Evolutionary conservation across 1,140 invertebrate genomes (phyloP), one percentile per base, ranked within the genome.

Genomic region (Paraescarpia echinospica): DNA sequence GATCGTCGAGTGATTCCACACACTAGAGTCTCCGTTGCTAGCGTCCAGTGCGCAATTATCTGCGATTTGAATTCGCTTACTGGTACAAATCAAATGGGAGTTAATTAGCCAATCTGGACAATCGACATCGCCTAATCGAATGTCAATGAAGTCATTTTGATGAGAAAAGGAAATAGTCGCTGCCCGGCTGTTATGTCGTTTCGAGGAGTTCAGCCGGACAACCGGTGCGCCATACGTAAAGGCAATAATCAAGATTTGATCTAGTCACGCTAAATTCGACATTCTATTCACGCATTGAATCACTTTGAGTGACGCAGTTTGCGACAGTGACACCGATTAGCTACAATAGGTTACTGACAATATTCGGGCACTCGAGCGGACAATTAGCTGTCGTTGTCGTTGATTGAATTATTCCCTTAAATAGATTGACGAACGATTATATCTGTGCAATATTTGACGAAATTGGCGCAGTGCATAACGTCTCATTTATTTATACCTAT

Each of bases 371-470:
- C 12, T 77, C 8, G 22, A 77, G 59, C 59, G 22, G 27, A 77
- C 59, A 77, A 31, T 77, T 77, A 77, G 0, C 59, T 77, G 59
- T 77, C 59, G 59, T 77, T 77, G 59, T 77, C 59, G 59, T 18
- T 77, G 59, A 77, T 77, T 77, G 59, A 77, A 77, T 77, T 77
- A 77, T 77, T 77, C 59, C 41, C 59, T 77, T 77, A 77, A 77
- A 77, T 77, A 14, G 59, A 77, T 77, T 77, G 59, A 77, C 59
- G 59, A 77, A 77, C 22, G 59, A 77, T 77, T 18, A 18, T 77
- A 27, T 27, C 59, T 77, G 8, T 77, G 9, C 12, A 41, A 12
- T 31, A 77, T 77, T 77, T 12, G 59, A 77, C 59, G 59, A 77
- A 6, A 77, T 77, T 77, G 59, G 14, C 1, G n/a, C n/a, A n/a